Conservation (phyloP, 2,888 invertebrate genomes). For the Abscondita cerata region DNA sequence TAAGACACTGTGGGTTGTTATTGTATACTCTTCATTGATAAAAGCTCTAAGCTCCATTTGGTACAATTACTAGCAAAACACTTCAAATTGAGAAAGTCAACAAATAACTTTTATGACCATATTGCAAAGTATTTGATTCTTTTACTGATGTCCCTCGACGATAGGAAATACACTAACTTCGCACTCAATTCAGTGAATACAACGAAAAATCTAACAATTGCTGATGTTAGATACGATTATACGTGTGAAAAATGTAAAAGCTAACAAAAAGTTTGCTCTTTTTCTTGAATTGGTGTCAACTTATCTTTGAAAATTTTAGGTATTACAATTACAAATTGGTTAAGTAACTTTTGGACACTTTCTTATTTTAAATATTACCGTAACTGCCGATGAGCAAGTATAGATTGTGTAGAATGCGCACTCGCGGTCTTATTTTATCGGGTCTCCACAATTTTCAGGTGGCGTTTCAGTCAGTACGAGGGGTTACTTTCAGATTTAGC, state of each 20-base stretch:
- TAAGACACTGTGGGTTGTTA: too few relatives aligned
- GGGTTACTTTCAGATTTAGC: slow-evolving; percentile 40
- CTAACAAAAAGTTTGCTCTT: too few relatives aligned
- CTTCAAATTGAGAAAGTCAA: not conserved
- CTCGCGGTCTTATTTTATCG: slow-evolving; percentile 37
- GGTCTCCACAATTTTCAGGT: slow-evolving; percentile 45
- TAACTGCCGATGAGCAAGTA: slow-evolving; percentile 39
- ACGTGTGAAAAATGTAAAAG: too few relatives aligned
- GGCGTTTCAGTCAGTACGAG: slow-evolving; percentile 44
- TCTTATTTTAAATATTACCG: slow-evolving; percentile 39
- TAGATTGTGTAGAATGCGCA: slow-evolving; percentile 45
- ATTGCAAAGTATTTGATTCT: slow-evolving; percentile 19
- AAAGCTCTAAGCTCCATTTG: too few relatives aligned
- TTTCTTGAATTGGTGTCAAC: too few relatives aligned
- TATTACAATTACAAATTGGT: slow-evolving; percentile 22
- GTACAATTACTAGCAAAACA: too few relatives aligned
- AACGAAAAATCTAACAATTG: slow-evolving; percentile 15
- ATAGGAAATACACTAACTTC: too few relatives aligned
- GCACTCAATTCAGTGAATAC: slow-evolving; percentile 11
- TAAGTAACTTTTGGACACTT: slow-evolving; percentile 36
- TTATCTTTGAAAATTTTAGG: too few relatives aligned
- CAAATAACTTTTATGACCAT: slow-evolving; percentile 10
- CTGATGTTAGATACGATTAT: slow-evolving; percentile 15
- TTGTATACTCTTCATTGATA: too few relatives aligned
- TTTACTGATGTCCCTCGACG: slow-evolving; percentile 15